Conservation (phyloP, 2,113 vertebrate genomes). For the Poeciliopsis turrubarensis region DNA sequence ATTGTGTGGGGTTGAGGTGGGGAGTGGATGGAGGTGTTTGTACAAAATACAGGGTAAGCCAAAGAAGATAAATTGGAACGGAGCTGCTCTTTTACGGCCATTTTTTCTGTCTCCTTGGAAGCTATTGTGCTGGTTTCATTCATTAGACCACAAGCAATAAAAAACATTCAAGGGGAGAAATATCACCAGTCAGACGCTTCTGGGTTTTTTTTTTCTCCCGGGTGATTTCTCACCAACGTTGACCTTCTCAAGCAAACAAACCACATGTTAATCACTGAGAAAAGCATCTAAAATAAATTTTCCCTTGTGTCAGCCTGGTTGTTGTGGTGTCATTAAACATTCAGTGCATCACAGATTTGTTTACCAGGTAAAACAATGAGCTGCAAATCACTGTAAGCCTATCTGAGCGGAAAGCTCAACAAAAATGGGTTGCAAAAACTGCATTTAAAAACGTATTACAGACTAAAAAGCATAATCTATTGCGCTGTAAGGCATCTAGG, state of each 20-base stretch:
- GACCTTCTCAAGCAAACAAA: conserved; percentile 69
- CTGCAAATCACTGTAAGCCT: conserved; percentile 30
- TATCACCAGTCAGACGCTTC: conserved; percentile 63
- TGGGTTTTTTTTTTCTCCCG: conserved; percentile 15
- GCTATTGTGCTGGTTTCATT: conserved; percentile 68
- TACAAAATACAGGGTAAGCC: conserved; percentile 34
- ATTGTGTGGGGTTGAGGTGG: conserved; percentile 2
- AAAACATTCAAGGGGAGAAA: conserved; percentile 68
- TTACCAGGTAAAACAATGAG: conserved; percentile 32
- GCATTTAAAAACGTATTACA: conserved; percentile 11
- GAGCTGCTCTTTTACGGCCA: conserved; percentile 57
- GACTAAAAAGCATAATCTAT: no score
- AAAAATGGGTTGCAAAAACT: conserved; percentile 19
- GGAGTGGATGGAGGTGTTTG: conserved; percentile 8
- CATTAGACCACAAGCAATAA: conserved; percentile 50
- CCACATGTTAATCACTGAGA: conserved; percentile 62
- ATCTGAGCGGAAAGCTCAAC: conserved; percentile 6
- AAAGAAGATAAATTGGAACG: conserved; percentile 66
- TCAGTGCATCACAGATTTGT: conserved; percentile 20
- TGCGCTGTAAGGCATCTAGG: neutral
- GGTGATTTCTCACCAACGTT: conserved; percentile 52
- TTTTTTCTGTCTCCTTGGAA: conserved; percentile 71
- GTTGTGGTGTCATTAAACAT: conserved; percentile 30
- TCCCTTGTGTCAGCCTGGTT: conserved; percentile 32
- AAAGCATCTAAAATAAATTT: conserved; percentile 48